These are phyloP conservation scores for Aphrophora alni DNA, from an alignment of 2,888 invertebrate species.

Conservation along the genomic window DNA sequence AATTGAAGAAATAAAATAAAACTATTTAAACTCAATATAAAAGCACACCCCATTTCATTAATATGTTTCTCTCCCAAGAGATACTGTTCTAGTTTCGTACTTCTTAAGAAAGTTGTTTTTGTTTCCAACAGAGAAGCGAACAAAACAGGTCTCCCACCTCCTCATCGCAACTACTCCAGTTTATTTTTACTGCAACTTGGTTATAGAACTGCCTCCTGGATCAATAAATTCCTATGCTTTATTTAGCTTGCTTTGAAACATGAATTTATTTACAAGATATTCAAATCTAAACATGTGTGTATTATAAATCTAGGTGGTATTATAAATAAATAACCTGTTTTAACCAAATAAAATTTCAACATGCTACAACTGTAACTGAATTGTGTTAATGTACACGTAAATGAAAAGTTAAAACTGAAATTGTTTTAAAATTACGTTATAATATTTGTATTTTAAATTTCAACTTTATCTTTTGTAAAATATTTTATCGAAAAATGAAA, in stretches of 20 bases:
- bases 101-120: too few species aligned
- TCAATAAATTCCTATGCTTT: neutral
- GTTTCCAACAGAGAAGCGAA: neutral
- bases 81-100: too few species aligned
- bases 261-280: neutral
- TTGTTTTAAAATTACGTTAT: neutral
- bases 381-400: too few species aligned
- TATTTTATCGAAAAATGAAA: too few species aligned
- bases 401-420: neutral
- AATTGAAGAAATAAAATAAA: too few species aligned
- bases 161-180: neutral
- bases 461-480: too few species aligned
- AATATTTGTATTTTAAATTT: too few species aligned
- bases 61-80: too few species aligned
- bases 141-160: neutral
- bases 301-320: neutral
- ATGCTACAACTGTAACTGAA: too few species aligned
- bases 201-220: neutral
- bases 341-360: neutral
- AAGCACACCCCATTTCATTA: too few species aligned
- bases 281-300: neutral
- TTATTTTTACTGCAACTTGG: neutral
- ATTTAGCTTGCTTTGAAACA: neutral
- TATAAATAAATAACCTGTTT: neutral
- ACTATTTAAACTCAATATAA: too few species aligned